A percentile compares a stretch with the other conserved stretches of the same genome.
phyloP scores from a whole-genome alignment of 2,797 vertebrate genomes.

The Myotis planiceps region DNA sequence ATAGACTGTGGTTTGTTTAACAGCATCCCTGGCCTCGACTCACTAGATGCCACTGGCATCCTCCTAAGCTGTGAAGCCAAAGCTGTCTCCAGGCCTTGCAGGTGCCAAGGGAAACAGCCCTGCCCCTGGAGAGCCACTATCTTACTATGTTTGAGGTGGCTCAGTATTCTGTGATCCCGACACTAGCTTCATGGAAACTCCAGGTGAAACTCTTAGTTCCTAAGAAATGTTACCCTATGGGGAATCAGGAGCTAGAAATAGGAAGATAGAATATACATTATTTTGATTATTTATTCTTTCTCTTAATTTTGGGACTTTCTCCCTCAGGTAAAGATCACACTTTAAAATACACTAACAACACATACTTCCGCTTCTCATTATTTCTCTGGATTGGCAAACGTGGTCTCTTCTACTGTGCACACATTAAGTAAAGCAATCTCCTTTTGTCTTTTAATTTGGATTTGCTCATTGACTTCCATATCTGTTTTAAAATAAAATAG shows the following conservation, averaged over 20 bases:
- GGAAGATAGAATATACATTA: conserved; percentile 27
- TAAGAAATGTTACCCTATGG: conserved; percentile 36
- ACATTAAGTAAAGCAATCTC: conserved; percentile 37
- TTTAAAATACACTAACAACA: conserved; percentile 67
- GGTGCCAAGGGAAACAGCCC: not conserved
- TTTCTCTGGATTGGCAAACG: conserved; percentile 36
- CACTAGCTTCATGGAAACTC: conserved; percentile 7
- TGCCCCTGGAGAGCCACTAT: not conserved
- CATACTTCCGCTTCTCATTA: conserved; percentile 42
- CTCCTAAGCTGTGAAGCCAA: not conserved
- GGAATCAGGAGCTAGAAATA: conserved; percentile 41
- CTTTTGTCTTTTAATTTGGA: conserved; percentile 72
- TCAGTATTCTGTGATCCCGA: conserved; percentile 1
- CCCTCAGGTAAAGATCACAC: conserved; percentile 34
- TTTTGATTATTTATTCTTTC: conserved; percentile 61
- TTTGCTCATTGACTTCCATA: conserved; percentile 59
- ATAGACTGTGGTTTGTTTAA: not conserved
- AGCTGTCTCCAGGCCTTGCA: not conserved
- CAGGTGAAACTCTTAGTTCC: not conserved
- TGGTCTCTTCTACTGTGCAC: conserved; percentile 16
- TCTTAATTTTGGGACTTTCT: conserved; percentile 17
- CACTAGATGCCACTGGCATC: not conserved
- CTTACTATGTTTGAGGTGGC: not conserved
- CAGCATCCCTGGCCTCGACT: not conserved
- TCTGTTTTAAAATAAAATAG: conserved; percentile 58